Base-by-base conservation (phyloP, 1,140 invertebrate species). In the Helicoverpa zea region DNA sequence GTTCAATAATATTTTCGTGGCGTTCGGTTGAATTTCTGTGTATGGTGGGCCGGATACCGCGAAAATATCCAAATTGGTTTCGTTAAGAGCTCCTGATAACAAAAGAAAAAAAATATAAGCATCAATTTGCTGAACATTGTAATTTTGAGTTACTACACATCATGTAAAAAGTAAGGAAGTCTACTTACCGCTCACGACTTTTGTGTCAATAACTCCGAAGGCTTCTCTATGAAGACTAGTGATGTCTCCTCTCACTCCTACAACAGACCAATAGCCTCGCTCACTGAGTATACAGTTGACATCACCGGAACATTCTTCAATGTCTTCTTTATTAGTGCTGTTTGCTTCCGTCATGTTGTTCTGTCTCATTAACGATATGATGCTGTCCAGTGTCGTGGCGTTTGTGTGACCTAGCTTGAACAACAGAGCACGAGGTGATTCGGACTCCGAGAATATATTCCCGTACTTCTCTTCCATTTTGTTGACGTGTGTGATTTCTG, bases 161-260 rank as follows among this genome's bases (percentile, higher is more conserved):
- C 7, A 4, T 12, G 23, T 16, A 66, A 11, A 47, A 9, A 66
- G 12, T 23, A 16, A 49, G 4, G 43, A 23, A 49, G 11, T 23
- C 12, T 54, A 83, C 91, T 92, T 86, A 95, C 95, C 90, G 68
- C 82, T 88, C 35, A 95, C 87, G 58, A 94, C 86, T 88, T 95
- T 95, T 2, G 94, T 95, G 70, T 95, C 94, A 81, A 95, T 95
- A 70, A 95, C 89, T 61, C 95, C 92, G 81, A 89, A 91, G 10
- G 94, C 81, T 81, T 89, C 86, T 79, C 85, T 90, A 74, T 91
- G 64, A 56, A 87, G 79, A 59, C 82, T 86, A 30, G 87, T 88
- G 56, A 94, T 87, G 81, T 95, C 95, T 14, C 94, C 94, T 70
- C 95, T 83, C 0, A 91, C 91, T 29, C 95, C 95, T 18, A 93